These are phyloP conservation scores for Amblyjoppa proteus DNA, from an alignment of 2,888 invertebrate genomes.

Conservation along the genomic window DNA sequence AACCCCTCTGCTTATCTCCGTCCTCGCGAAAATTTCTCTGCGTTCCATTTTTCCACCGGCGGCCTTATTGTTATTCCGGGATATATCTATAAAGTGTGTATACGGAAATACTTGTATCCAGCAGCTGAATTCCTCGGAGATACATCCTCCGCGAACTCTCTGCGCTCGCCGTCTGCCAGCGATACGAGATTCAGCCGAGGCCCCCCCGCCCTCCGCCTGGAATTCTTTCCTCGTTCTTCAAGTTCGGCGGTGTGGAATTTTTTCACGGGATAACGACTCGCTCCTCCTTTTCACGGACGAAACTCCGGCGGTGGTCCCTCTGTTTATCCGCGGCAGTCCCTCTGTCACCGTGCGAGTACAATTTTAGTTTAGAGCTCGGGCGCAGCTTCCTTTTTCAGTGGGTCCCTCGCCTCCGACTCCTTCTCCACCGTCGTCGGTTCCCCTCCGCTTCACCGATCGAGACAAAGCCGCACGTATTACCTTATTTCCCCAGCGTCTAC, in stretches of 20 bases:
- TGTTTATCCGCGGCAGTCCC: conserved; percentile 27
- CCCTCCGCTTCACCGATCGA: conserved; percentile 74
- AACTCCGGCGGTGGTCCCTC: conserved; percentile 13
- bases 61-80: conserved; percentile 29
- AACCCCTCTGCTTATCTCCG: conserved; percentile 16
- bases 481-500: conserved; percentile 81
- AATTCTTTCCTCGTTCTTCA: conserved; percentile 63
- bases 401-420: conserved; percentile 66
- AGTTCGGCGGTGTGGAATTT: conserved; percentile 76
- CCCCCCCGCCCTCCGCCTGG: conserved; percentile 1
- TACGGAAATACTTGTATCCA: conserved; percentile 38
- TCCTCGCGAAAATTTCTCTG: conserved; percentile 18
- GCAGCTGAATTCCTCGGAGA: conserved; percentile 36
- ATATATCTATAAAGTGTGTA: conserved; percentile 2
- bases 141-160: not conserved
- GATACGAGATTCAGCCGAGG: conserved; percentile 3
- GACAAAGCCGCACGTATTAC: conserved; percentile 81
- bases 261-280: conserved; percentile 52
- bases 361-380: conserved; percentile 52
- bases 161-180: not conserved
- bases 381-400: conserved; percentile 59
- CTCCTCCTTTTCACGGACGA: conserved; percentile 46
- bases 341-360: conserved; percentile 42
- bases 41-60: conserved; percentile 6
- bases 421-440: conserved; percentile 14